phyloP scores from a whole-genome alignment of 2,888 invertebrate species.

The Leptinotarsa rubiginosa region DNA sequence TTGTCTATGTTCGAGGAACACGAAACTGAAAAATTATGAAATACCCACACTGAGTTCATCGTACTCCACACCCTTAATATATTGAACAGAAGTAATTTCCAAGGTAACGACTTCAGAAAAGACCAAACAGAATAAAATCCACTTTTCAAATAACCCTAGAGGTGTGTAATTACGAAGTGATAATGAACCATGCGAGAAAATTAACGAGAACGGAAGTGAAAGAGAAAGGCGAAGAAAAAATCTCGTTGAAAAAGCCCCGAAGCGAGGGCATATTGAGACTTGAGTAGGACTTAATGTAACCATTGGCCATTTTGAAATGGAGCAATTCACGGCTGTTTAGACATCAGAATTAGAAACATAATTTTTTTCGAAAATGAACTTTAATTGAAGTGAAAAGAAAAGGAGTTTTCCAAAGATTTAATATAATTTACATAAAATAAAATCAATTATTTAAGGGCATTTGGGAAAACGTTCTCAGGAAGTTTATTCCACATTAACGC shows the following conservation, averaged over 20 bases:
- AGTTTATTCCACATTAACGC: too few species aligned
- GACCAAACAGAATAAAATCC: conserved; percentile 5
- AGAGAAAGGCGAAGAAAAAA: conserved; percentile 5
- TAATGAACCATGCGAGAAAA: conserved; percentile 18
- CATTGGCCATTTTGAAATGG: conserved; percentile 12
- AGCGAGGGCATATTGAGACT: neutral
- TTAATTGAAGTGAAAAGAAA: neutral
- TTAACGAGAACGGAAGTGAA: conserved; percentile 17
- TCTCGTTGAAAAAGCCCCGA: neutral
- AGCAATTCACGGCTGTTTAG: neutral
- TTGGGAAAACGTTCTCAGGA: too few species aligned
- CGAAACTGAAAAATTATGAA: neutral
- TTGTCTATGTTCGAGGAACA: too few species aligned
- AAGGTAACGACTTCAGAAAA: neutral
- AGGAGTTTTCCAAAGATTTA: neutral
- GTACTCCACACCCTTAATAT: neutral
- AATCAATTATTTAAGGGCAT: too few species aligned
- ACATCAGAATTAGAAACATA: neutral
- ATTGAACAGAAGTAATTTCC: neutral
- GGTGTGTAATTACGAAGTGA: conserved; percentile 16
- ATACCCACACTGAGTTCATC: neutral
- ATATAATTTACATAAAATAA: too few species aligned
- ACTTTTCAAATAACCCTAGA: conserved; percentile 3
- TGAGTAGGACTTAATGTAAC: neutral
- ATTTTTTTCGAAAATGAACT: neutral